These are phyloP conservation scores for Drosophila ananassae DNA, from an alignment of 1,140 invertebrate genomes.

Conservation along the genomic window DNA sequence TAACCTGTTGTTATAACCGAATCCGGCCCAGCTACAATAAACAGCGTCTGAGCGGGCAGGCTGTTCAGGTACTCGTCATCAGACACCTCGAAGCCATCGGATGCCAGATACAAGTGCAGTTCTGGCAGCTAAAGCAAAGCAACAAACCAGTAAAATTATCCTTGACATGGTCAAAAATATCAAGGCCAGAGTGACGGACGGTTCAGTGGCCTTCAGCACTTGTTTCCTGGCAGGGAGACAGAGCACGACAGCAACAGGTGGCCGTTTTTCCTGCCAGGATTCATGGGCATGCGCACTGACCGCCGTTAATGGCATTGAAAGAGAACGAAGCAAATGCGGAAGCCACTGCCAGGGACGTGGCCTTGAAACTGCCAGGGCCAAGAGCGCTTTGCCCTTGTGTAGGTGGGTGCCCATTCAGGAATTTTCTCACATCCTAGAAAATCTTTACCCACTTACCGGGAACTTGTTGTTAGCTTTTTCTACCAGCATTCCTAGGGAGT, in stretches of 20 bases:
- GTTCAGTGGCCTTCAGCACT: constrained; percentile 43
- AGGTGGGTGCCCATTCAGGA: background rate
- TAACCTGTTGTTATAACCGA: constrained; percentile 88
- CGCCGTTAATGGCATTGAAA: constrained; percentile 56
- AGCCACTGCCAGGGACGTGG: constrained; percentile 60
- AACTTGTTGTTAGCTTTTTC: constrained; percentile 88
- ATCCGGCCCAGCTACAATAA: constrained; percentile 87
- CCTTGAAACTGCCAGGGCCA: constrained; percentile 69
- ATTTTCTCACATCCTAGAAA: background rate
- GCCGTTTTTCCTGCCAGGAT: constrained; percentile 16
- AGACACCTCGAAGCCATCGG: constrained; percentile 90
- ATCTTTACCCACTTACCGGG: constrained; percentile 85
- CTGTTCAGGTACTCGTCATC: constrained; percentile 90
- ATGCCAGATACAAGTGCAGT: constrained; percentile 85
- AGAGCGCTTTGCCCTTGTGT: constrained; percentile 7
- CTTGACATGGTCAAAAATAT: constrained; percentile 49
- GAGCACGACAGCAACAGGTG: constrained; percentile 62
- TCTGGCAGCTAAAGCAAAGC: constrained; percentile 57
- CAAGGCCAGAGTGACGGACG: constrained; percentile 34
- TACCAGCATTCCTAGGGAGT: constrained; percentile 87
- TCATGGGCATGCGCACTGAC: constrained; percentile 54
- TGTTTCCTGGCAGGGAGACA: constrained; percentile 12
- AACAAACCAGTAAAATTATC: constrained; percentile 23
- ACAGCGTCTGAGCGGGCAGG: constrained; percentile 89
- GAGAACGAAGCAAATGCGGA: constrained; percentile 60